Evolutionary conservation across 2,113 vertebrate genomes (phyloP).

Genomic region (Esox niger): DNA sequence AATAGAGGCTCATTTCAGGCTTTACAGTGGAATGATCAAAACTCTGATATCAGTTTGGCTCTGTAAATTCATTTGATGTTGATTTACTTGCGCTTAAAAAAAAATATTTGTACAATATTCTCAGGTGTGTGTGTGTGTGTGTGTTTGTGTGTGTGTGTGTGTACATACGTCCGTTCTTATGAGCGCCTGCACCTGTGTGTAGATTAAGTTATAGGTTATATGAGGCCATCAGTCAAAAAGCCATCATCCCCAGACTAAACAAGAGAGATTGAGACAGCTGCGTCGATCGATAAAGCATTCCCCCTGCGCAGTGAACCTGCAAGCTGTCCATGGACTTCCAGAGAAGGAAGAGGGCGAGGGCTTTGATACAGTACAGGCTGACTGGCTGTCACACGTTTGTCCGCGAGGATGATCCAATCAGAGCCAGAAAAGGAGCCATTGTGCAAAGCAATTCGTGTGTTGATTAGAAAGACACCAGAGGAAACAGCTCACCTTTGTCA

Average conservation of each 20-base stretch:
- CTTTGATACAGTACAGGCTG: constrained; percentile 34
- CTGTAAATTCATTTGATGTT: too few species aligned
- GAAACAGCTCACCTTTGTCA: constrained; percentile 28
- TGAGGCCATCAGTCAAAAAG: constrained; percentile 32
- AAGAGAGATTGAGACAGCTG: constrained; percentile 52
- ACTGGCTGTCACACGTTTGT: constrained; percentile 18
- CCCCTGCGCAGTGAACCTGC: constrained; percentile 46
- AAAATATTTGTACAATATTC: background rate
- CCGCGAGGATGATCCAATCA: constrained; percentile 23
- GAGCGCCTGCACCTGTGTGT: constrained; percentile 12
- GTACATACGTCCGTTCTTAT: constrained; percentile 5
- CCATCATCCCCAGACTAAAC: constrained; percentile 43
- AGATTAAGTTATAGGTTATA: background rate
- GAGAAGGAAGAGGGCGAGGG: constrained; percentile 32
- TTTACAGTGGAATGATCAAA: too few species aligned
- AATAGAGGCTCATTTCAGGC: too few species aligned
- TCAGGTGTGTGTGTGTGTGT: background rate
- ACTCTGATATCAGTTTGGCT: too few species aligned
- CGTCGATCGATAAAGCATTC: constrained; percentile 61
- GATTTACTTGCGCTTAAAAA: too few species aligned
- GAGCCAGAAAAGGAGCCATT: constrained; percentile 18
- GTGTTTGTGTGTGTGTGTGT: background rate
- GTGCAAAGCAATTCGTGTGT: constrained; percentile 25
- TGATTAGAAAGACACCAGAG: background rate
- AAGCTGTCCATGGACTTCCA: constrained; percentile 49